Percentiles rank a stretch among this genome's conserved stretches.
Conservation (phyloP, 2,888 invertebrate species). For the Pristionchus arcanus region DNA sequence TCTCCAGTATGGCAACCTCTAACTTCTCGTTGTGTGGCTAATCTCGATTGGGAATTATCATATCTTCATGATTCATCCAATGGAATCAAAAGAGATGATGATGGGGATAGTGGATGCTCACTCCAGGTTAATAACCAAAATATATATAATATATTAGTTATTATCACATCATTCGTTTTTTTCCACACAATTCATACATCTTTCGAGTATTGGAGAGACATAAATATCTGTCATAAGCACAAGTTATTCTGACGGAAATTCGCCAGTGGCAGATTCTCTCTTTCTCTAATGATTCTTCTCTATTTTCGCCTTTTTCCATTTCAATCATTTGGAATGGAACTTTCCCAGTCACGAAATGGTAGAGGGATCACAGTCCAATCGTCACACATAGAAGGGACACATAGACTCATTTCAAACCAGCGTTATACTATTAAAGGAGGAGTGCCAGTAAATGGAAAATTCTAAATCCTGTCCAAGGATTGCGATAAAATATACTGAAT, state of each 20-base stretch:
- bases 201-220: neutral
- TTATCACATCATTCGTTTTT: no score
- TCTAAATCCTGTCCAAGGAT: no score
- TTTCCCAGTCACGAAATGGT: conserved; percentile 29
- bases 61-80: conserved; percentile 49
- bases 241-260: neutral
- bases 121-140: conserved; percentile 14
- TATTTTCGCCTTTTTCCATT: neutral
- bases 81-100: conserved; percentile 39
- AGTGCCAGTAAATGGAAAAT: no score
- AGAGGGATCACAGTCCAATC: neutral
- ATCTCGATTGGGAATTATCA: conserved; percentile 64
- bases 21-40: conserved; percentile 64
- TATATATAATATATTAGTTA: no score
- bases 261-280: neutral
- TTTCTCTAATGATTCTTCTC: neutral
- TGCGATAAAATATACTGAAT: neutral
- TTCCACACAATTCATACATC: neutral
- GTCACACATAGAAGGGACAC: no score
- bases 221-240: neutral
- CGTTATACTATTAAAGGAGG: no score
- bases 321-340: neutral
- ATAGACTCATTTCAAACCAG: neutral
- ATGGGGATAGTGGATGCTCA: conserved; percentile 51
- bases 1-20: conserved; percentile 71